phyloP scores from a whole-genome alignment of 2,113 vertebrate species.

The Ovis canadensis region DNA sequence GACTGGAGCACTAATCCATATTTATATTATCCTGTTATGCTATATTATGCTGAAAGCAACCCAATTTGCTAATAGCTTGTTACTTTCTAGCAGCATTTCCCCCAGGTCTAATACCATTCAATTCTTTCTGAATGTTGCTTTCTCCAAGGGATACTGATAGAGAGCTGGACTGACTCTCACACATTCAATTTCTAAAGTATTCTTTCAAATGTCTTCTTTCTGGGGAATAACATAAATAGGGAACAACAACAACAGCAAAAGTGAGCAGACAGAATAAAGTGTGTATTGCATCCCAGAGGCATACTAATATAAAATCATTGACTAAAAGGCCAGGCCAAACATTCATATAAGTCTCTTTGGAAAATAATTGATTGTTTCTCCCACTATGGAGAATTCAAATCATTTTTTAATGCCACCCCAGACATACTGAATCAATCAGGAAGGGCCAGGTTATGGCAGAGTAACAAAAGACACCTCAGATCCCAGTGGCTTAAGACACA shows the following conservation, averaged over 20 bases:
- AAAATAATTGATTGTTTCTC: slow-evolving; percentile 2
- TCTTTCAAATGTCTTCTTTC: slow-evolving; percentile 45
- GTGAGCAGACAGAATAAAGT: slow-evolving; percentile 22
- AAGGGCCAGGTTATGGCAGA: not conserved
- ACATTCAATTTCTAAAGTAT: slow-evolving; percentile 62
- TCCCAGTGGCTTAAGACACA: not conserved
- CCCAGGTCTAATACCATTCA: slow-evolving; percentile 63
- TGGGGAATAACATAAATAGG: slow-evolving; percentile 54
- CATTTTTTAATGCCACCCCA: not conserved
- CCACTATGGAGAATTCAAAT: not conserved
- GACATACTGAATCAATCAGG: not conserved
- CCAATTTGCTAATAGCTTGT: slow-evolving; percentile 69
- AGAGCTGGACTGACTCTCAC: slow-evolving; percentile 36
- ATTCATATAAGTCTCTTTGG: not conserved
- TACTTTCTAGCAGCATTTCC: slow-evolving; percentile 57
- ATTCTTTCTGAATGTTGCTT: slow-evolving; percentile 55
- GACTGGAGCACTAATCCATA: slow-evolving; percentile 68
- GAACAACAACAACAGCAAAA: slow-evolving; percentile 43
- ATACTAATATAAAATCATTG: not conserved
- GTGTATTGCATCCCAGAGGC: not conserved
- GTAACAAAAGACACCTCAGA: slow-evolving; percentile 12
- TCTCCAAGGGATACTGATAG: slow-evolving; percentile 65
- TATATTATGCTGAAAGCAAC: slow-evolving; percentile 69
- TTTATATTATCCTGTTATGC: slow-evolving; percentile 68
- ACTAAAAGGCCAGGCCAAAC: not conserved